phyloP scores from a whole-genome alignment of 2,113 vertebrate species.

The Protobothrops mucrosquamatus region DNA sequence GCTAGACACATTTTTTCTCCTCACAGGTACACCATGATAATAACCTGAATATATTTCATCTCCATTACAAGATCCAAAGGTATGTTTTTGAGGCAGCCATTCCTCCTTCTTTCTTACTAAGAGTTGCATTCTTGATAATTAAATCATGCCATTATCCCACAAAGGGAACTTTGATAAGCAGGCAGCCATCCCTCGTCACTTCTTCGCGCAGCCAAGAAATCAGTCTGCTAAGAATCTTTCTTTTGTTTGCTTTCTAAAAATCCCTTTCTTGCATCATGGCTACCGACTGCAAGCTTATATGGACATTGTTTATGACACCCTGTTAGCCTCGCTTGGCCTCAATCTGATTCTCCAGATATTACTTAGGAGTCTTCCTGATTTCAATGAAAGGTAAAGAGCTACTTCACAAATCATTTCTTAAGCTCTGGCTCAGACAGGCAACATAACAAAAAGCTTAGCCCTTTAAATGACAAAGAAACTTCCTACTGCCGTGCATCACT shows the following conservation, averaged over 20 bases:
- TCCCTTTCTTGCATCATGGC: not conserved
- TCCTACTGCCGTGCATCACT: not conserved
- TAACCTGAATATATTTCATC: constrained; percentile 36
- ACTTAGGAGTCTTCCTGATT: not conserved
- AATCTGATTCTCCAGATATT: not conserved
- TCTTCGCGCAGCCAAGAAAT: not conserved
- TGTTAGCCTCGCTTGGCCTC: not conserved
- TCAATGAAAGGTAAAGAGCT: not conserved
- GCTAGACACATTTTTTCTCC: constrained; percentile 40
- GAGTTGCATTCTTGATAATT: not conserved
- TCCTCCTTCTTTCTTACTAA: constrained; percentile 16
- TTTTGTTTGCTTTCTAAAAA: not conserved
- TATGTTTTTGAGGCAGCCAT: constrained; percentile 41
- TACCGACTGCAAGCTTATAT: not conserved
- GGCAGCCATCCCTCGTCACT: constrained; percentile 48
- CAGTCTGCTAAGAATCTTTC: constrained; percentile 11
- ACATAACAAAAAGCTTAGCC: not conserved
- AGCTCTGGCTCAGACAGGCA: not conserved
- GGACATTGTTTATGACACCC: not conserved
- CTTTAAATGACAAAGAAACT: not conserved
- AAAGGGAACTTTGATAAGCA: constrained; percentile 37
- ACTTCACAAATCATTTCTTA: not conserved
- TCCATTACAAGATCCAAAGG: constrained; percentile 27
- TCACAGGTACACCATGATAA: constrained; percentile 18
- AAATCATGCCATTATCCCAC: constrained; percentile 6